A percentile compares a stretch with the other conserved stretches of the same genome.
Evolutionary conservation across 2,113 vertebrate species (phyloP).

Genomic region (Morone saxatilis): DNA sequence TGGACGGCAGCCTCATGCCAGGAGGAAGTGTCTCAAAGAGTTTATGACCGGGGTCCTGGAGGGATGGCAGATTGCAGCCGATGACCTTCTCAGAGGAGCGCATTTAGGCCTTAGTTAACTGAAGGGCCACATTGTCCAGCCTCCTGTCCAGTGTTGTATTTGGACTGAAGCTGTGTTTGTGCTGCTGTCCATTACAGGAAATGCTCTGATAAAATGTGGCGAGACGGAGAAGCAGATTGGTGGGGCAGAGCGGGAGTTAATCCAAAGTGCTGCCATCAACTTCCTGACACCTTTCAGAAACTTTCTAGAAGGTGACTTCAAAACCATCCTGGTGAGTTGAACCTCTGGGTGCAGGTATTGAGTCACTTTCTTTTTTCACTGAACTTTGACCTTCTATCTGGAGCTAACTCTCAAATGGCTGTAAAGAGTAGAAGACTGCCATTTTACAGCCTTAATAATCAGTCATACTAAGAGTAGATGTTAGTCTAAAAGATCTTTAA

Average conservation of each 20-base stretch:
- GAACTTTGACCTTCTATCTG: constrained; percentile 1
- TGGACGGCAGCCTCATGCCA: too few relatives aligned
- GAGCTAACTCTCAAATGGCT: not conserved
- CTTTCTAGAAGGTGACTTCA: constrained; percentile 98
- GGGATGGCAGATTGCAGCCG: too few relatives aligned
- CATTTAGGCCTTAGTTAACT: not conserved
- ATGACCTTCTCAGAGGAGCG: not conserved
- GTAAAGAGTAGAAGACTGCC: not conserved
- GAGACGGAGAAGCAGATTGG: constrained; percentile 97
- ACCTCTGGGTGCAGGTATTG: not conserved
- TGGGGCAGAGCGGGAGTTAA: constrained; percentile 94
- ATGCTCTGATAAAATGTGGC: constrained; percentile 96
- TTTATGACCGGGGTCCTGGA: too few relatives aligned
- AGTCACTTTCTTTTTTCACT: not conserved
- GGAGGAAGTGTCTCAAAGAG: too few relatives aligned
- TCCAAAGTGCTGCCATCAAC: constrained; percentile 95
- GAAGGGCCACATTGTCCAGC: not conserved
- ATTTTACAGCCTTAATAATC: not conserved
- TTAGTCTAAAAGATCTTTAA: not conserved
- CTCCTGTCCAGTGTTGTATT: not conserved
- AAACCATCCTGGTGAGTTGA: constrained; percentile 96
- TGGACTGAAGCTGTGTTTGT: constrained; percentile 32
- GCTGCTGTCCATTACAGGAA: constrained; percentile 86
- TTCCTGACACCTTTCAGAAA: constrained; percentile 98
- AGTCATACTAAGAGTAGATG: not conserved